These are phyloP conservation scores for Pterobdella sp. DNA, from an alignment of 2,888 invertebrate genomes.

Conservation along the genomic window DNA sequence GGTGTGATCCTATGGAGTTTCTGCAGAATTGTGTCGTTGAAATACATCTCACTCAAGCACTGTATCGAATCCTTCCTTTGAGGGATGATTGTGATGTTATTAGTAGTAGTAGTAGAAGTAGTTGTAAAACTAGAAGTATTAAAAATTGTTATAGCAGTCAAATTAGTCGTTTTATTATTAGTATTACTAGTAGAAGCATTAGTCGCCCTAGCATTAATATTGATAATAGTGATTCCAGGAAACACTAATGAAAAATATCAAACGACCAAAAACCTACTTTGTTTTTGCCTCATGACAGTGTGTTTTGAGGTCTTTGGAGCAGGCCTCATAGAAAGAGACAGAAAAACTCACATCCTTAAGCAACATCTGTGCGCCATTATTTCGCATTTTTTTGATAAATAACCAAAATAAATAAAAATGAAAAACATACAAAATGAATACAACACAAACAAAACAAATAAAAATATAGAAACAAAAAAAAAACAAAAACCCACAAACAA, in stretches of 20 bases:
- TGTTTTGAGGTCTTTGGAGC: not conserved
- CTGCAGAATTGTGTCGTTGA: slow-evolving; percentile 72
- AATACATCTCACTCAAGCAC: slow-evolving; percentile 80
- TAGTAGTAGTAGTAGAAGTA: too few species aligned
- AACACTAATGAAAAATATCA: too few species aligned
- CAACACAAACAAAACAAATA: not conserved
- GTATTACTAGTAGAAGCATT: too few species aligned
- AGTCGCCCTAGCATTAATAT: too few species aligned
- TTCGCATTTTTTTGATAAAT: not conserved
- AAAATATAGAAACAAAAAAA: not conserved
- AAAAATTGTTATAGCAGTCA: too few species aligned
- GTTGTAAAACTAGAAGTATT: too few species aligned
- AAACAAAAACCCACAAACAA: not conserved
- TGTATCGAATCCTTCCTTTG: slow-evolving; percentile 63
- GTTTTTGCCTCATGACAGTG: not conserved
- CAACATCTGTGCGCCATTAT: not conserved
- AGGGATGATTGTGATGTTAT: slow-evolving; percentile 13
- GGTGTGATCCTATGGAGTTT: slow-evolving; percentile 72
- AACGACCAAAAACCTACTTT: not conserved
- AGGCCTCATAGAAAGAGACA: not conserved
- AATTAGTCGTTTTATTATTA: too few species aligned
- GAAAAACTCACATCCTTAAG: not conserved
- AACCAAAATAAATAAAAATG: slow-evolving; percentile 12
- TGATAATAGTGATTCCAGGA: too few species aligned
- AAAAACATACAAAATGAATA: not conserved